phyloP scores from a whole-genome alignment of 2,797 vertebrate species.

The Acanthiza pusilla region DNA sequence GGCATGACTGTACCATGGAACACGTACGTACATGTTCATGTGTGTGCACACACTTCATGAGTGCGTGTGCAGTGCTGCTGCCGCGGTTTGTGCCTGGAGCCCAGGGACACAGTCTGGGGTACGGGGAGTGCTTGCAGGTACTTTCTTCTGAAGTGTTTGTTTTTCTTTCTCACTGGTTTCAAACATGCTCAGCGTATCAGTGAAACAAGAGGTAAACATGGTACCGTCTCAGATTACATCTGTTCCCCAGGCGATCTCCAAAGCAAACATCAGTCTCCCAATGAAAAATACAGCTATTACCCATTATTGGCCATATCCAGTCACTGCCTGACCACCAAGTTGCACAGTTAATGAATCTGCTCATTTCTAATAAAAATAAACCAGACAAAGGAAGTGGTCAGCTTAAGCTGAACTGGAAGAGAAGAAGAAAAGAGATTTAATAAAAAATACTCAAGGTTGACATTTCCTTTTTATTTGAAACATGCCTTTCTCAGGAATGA shows the following conservation, averaged over 20 bases:
- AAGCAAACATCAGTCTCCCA: conserved; percentile 75
- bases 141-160: conserved; percentile 63
- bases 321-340: conserved; percentile 75
- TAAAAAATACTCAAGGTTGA: conserved; percentile 61
- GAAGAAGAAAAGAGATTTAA: conserved; percentile 57
- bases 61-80: too few relatives aligned
- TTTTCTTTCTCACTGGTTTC: conserved; percentile 72
- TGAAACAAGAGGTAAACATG: conserved; percentile 71
- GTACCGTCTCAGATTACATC: conserved; percentile 73
- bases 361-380: conserved; percentile 95
- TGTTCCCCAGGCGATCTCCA: conserved; percentile 68
- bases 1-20: not conserved
- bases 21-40: rapidly evolving
- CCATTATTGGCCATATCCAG: conserved; percentile 75
- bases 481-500: conserved; percentile 53
- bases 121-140: conserved; percentile 45
- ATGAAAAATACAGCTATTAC: conserved; percentile 74
- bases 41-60: rapidly evolving
- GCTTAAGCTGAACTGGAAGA: conserved; percentile 67
- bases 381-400: conserved; percentile 87
- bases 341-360: conserved; percentile 81
- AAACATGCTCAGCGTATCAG: conserved; percentile 70
- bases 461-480: conserved; percentile 72
- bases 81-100: conserved; percentile 8
- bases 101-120: not conserved